Evolutionary conservation across 2,888 invertebrate genomes (phyloP).

Genomic region (Dimorphilus gyrociliatus): DNA sequence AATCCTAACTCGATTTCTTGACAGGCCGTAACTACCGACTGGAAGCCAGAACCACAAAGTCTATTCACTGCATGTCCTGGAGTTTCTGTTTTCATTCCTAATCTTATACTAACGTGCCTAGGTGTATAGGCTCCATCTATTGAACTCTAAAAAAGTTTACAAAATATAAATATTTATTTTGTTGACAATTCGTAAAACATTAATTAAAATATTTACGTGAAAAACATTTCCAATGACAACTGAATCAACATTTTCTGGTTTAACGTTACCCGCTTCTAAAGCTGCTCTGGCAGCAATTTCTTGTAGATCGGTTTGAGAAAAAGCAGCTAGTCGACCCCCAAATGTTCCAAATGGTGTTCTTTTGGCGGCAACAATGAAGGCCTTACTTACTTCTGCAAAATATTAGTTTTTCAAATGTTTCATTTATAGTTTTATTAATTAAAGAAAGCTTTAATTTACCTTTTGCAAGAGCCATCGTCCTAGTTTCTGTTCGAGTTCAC

Average conservation of each 20-base stretch:
- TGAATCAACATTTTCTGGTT: slow-evolving; percentile 70
- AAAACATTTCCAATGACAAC: slow-evolving; percentile 78
- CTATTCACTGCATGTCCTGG: slow-evolving; percentile 79
- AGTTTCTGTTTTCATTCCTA: slow-evolving; percentile 58
- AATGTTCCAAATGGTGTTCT: slow-evolving; percentile 91
- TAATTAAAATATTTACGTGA: slow-evolving; percentile 49
- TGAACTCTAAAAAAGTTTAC: slow-evolving; percentile 41
- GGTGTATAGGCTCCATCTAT: slow-evolving; percentile 62
- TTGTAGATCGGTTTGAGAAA: slow-evolving; percentile 49
- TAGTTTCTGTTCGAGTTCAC: too few relatives aligned
- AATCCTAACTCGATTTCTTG: slow-evolving; percentile 76
- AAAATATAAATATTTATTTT: not conserved
- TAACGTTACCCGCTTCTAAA: slow-evolving; percentile 41
- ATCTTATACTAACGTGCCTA: slow-evolving; percentile 66
- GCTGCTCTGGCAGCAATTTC: slow-evolving; percentile 44
- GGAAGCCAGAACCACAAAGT: slow-evolving; percentile 93
- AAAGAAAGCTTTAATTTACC: too few relatives aligned
- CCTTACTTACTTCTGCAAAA: too few relatives aligned
- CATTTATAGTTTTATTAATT: too few relatives aligned
- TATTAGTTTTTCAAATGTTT: too few relatives aligned
- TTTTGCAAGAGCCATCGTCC: too few relatives aligned
- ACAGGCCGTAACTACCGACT: slow-evolving; percentile 71
- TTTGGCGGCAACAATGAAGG: slow-evolving; percentile 70
- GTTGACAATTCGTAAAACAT: too few relatives aligned
- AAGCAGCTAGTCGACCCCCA: slow-evolving; percentile 47